These are phyloP conservation scores for Anseranas semipalmata DNA, from an alignment of 2,113 vertebrate species.

Conservation along the genomic window DNA sequence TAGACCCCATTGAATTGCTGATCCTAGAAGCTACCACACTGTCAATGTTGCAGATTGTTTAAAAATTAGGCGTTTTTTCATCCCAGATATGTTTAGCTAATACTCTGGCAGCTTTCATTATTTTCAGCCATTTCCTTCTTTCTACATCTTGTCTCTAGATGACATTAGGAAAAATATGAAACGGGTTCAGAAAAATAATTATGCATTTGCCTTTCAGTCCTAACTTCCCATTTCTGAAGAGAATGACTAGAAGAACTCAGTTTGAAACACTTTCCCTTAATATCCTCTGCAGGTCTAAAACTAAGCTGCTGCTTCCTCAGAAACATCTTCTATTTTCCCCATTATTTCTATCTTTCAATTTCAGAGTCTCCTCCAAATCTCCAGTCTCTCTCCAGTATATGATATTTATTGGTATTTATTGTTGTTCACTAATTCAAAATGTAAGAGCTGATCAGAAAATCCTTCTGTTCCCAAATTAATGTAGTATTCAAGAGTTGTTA, in stretches of 20 bases:
- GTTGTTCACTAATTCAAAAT: background rate
- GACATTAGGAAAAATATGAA: background rate
- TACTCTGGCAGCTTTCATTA: background rate
- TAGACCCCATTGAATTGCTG: background rate
- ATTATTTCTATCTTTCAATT: background rate
- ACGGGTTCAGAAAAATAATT: background rate
- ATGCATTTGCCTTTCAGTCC: background rate
- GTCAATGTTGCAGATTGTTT: background rate
- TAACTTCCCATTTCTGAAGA: background rate
- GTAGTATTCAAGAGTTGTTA: background rate
- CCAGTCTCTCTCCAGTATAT: background rate
- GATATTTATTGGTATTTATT: background rate
- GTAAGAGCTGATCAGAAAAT: background rate
- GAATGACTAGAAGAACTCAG: background rate
- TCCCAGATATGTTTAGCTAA: background rate
- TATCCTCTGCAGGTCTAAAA: background rate
- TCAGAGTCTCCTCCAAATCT: background rate
- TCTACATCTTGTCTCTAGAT: background rate
- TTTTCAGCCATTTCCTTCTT: background rate
- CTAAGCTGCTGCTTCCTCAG: background rate
- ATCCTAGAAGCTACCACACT: background rate
- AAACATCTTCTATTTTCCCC: background rate
- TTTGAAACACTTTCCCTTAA: background rate
- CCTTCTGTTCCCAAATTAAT: background rate
- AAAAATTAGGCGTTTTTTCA: background rate